phyloP scores from a whole-genome alignment of 2,888 invertebrate genomes.

The Hirtodrosophila alboralis region DNA sequence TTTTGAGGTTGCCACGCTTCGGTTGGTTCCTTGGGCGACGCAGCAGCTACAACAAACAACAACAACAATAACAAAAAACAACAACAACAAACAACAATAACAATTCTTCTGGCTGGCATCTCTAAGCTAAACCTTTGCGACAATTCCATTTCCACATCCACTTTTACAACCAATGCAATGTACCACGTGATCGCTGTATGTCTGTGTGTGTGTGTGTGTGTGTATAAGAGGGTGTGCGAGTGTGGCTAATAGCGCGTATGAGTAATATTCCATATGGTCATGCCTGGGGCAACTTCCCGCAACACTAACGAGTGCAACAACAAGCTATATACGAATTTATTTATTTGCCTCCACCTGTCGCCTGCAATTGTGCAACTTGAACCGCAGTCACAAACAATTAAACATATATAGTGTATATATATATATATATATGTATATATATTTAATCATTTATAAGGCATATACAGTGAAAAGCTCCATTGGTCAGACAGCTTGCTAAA shows the following conservation, averaged over 20 bases:
- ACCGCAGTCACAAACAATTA: slow-evolving; percentile 11
- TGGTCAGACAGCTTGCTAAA: too few species aligned
- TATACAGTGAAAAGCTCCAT: too few species aligned
- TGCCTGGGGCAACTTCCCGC: slow-evolving; percentile 46
- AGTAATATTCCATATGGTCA: slow-evolving; percentile 59
- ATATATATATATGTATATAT: too few species aligned
- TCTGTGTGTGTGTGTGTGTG: slow-evolving; percentile 15
- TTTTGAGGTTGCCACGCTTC: slow-evolving; percentile 58
- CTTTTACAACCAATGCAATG: slow-evolving; percentile 31
- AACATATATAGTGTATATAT: not conserved
- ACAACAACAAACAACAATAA: slow-evolving; percentile 13
- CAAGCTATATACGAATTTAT: slow-evolving; percentile 42
- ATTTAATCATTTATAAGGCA: too few species aligned
- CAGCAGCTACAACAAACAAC: slow-evolving; percentile 12
- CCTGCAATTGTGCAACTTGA: slow-evolving; percentile 42
- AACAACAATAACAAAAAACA: slow-evolving; percentile 23
- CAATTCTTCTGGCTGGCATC: slow-evolving; percentile 33
- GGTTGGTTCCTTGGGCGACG: slow-evolving; percentile 52
- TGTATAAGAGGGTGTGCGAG: slow-evolving; percentile 19
- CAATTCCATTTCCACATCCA: slow-evolving; percentile 42
- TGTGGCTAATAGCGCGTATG: slow-evolving; percentile 60
- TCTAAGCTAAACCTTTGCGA: slow-evolving; percentile 52
- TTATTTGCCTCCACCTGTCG: slow-evolving; percentile 58
- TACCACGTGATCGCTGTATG: slow-evolving; percentile 13
- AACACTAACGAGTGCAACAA: slow-evolving; percentile 53